Conservation (phyloP, 2,888 invertebrate genomes). For the Muscina levida region DNA sequence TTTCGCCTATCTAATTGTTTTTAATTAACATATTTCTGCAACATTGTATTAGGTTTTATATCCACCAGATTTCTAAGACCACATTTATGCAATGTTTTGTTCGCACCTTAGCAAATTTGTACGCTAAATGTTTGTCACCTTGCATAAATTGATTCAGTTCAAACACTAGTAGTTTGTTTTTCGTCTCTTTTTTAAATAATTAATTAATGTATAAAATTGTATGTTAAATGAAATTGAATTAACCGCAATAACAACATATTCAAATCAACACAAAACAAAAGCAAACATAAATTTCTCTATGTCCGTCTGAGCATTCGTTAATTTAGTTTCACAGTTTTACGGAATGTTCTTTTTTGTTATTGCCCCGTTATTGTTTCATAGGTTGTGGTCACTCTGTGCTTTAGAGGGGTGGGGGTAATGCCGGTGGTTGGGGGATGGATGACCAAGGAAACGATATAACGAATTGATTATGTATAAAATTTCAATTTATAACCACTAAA, state of each 20-base stretch:
- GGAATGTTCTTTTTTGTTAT: background rate
- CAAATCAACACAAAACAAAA: constrained; percentile 30
- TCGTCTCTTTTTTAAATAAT: constrained; percentile 31
- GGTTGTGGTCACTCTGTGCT: too few relatives aligned
- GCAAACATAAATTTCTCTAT: constrained; percentile 1
- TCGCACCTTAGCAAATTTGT: background rate
- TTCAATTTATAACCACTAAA: constrained; percentile 72
- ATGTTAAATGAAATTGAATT: constrained; percentile 34
- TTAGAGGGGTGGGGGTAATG: too few relatives aligned
- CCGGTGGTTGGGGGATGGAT: background rate
- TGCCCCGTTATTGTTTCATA: background rate
- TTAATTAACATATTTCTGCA: too few relatives aligned
- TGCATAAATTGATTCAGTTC: constrained; percentile 36
- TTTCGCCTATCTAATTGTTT: too few relatives aligned
- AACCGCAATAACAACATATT: constrained; percentile 39
- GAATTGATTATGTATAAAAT: constrained; percentile 31
- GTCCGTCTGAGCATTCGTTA: background rate
- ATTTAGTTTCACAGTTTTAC: constrained; percentile 10
- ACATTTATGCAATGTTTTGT: constrained; percentile 3
- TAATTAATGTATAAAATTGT: constrained; percentile 28
- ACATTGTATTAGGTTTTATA: too few relatives aligned
- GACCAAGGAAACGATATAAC: background rate
- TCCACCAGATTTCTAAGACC: too few relatives aligned
- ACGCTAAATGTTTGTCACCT: constrained; percentile 4
- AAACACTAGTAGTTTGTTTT: too few relatives aligned